Evolutionary conservation across 2,113 vertebrate species (phyloP).

Genomic region (Anseranas semipalmata): DNA sequence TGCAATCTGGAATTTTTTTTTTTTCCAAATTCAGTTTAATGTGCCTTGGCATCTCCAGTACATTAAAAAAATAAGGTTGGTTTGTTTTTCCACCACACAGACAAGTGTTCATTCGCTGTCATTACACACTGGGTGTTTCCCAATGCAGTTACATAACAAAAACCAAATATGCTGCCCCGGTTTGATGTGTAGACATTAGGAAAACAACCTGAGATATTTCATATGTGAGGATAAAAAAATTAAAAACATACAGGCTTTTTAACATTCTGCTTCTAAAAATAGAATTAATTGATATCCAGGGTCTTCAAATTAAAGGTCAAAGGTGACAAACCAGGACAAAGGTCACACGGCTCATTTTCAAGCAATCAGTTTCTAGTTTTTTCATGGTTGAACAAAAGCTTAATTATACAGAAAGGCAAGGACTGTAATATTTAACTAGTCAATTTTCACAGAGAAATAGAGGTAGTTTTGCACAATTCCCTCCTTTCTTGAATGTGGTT

Average conservation of each 20-base stretch:
- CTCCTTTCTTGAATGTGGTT: constrained; percentile 7
- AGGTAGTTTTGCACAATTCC: not conserved
- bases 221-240: not conserved
- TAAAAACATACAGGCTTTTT: constrained; percentile 28
- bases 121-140: not conserved
- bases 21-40: not conserved
- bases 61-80: not conserved
- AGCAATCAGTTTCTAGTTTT: constrained; percentile 76
- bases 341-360: constrained; percentile 81
- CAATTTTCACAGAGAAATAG: constrained; percentile 9
- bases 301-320: constrained; percentile 84
- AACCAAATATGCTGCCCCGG: not conserved
- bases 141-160: not conserved
- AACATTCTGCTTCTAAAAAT: constrained; percentile 77
- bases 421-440: constrained; percentile 60
- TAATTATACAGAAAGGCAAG: constrained; percentile 73
- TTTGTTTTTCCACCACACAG: not conserved
- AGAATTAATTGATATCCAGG: constrained; percentile 74
- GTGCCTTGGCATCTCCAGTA: not conserved
- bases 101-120: constrained; percentile 26
- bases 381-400: constrained; percentile 79
- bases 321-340: constrained; percentile 80
- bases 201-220: not conserved
- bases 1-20: not conserved
- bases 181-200: not conserved